These are phyloP conservation scores for Drosophila parthenogenetica DNA, from an alignment of 2,888 invertebrate genomes.

Conservation along the genomic window DNA sequence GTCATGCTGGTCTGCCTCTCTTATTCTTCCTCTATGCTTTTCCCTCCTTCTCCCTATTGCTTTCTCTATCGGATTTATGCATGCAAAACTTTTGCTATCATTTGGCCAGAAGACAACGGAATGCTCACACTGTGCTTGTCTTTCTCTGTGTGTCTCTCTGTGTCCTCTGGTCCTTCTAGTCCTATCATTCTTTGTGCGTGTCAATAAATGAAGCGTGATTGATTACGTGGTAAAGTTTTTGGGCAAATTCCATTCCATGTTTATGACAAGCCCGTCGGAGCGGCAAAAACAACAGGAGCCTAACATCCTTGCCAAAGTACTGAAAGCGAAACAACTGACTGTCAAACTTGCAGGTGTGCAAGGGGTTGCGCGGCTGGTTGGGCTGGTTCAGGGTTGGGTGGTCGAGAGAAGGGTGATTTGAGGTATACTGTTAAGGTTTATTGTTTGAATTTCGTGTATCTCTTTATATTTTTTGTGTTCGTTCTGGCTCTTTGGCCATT, in stretches of 20 bases:
- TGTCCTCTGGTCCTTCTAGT: slow-evolving; percentile 29
- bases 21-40: neutral
- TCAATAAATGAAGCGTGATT: slow-evolving; percentile 81
- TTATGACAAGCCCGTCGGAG: slow-evolving; percentile 55
- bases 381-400: neutral
- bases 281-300: slow-evolving; percentile 14
- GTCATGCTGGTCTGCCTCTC: slow-evolving; percentile 27
- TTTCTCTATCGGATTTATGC: slow-evolving; percentile 56
- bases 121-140: slow-evolving; percentile 22
- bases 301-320: slow-evolving; percentile 8
- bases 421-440: slow-evolving; percentile 58
- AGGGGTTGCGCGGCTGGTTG: neutral
- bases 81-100: slow-evolving; percentile 65
- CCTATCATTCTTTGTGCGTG: slow-evolving; percentile 70
- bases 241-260: slow-evolving; percentile 61
- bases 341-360: slow-evolving; percentile 57
- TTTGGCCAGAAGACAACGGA: slow-evolving; percentile 30
- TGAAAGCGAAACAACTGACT: slow-evolving; percentile 16
- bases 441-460: slow-evolving; percentile 79
- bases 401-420: neutral
- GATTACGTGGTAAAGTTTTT: slow-evolving; percentile 76
- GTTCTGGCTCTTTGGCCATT: slow-evolving; percentile 22
- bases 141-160: neutral
- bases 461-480: slow-evolving; percentile 42
- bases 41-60: slow-evolving; percentile 14